Conservation (phyloP, 64 coral and sea anemone species). For the Dendrophyllia cribrosa region DNA sequence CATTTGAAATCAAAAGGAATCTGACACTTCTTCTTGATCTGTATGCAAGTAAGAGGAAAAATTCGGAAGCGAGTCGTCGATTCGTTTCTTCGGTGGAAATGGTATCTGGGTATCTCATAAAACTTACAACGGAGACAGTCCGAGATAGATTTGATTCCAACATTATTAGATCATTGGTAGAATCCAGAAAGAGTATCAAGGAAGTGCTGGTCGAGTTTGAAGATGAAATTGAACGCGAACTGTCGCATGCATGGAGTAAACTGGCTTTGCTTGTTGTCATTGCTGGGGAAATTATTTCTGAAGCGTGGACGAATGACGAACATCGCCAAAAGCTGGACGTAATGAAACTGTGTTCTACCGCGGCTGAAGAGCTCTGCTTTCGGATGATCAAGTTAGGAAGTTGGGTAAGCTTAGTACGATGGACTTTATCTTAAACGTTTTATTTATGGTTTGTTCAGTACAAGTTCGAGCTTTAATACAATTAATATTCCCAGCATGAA, state of each 20-base stretch:
- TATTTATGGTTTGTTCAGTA: background rate
- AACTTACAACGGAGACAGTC: background rate
- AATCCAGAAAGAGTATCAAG: background rate
- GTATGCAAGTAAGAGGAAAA: background rate
- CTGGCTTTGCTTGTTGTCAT: background rate
- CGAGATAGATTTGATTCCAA: background rate
- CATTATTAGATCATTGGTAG: background rate
- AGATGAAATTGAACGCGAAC: background rate
- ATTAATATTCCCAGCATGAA: too few species aligned
- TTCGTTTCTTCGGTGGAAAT: background rate
- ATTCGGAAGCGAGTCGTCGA: background rate
- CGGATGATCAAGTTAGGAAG: background rate
- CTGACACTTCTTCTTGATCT: background rate
- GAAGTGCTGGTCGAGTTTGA: background rate
- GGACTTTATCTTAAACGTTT: background rate
- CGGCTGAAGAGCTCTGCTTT: background rate
- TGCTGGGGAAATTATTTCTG: background rate
- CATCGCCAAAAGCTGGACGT: background rate
- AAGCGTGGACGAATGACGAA: background rate
- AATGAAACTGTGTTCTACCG: background rate
- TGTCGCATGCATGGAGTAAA: background rate
- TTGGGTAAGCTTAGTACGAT: conserved; percentile 4
- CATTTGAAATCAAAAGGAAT: background rate
- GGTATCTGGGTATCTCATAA: too few species aligned
- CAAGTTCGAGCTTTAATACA: background rate